Evolutionary conservation across 2,113 vertebrate species (phyloP).

Genomic region (Sylvietta virens): DNA sequence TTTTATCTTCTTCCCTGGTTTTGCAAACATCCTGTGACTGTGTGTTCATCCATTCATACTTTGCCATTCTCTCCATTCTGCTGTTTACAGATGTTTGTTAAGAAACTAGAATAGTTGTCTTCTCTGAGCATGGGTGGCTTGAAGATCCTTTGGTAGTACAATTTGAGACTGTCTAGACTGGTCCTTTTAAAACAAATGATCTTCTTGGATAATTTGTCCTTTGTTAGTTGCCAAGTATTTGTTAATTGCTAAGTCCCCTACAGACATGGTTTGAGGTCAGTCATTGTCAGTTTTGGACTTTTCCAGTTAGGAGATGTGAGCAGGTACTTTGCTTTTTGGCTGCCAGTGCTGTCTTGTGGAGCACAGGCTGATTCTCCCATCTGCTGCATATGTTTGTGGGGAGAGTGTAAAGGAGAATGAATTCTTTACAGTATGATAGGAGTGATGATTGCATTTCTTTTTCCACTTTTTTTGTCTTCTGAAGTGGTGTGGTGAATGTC

Average conservation of each 20-base stretch:
- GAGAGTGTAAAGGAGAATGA: neutral
- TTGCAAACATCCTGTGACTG: neutral
- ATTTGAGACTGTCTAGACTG: neutral
- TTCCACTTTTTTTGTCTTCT: neutral
- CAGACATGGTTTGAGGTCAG: neutral
- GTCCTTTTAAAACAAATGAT: neutral
- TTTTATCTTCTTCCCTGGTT: neutral
- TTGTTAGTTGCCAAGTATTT: neutral
- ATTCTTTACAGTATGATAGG: neutral
- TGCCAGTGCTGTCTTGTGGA: neutral
- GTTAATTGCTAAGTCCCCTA: neutral
- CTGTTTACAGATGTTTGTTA: neutral
- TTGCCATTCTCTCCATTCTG: neutral
- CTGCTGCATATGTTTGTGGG: neutral
- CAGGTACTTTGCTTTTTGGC: neutral
- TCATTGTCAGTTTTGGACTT: neutral
- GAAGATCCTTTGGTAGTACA: neutral
- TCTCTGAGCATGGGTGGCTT: neutral
- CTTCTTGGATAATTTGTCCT: neutral
- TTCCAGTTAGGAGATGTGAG: neutral
- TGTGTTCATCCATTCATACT: neutral
- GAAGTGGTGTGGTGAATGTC: neutral
- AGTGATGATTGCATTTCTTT: neutral
- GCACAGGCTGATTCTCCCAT: neutral
- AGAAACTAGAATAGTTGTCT: neutral